Evolutionary conservation across 2,888 invertebrate genomes (phyloP).

Genomic region (Cyaniris semiargus): DNA sequence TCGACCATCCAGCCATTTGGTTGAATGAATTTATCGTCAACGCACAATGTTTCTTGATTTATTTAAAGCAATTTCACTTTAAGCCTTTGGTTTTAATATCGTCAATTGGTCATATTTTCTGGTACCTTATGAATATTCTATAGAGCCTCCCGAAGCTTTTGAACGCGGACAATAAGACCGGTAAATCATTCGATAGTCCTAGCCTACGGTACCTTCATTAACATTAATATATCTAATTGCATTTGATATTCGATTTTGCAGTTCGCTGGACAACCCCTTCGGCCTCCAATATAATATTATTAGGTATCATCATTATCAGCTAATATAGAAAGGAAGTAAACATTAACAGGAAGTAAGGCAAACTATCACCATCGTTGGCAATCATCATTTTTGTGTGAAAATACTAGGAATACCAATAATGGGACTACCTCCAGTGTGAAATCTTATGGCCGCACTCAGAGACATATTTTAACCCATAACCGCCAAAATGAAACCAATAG

Average conservation of each 20-base stretch:
- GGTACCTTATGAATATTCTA: slow-evolving; percentile 10
- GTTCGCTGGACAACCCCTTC: not conserved
- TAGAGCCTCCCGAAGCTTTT: not conserved
- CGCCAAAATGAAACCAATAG: too few relatives aligned
- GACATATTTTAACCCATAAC: too few relatives aligned
- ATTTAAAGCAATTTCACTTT: not conserved
- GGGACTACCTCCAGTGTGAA: too few relatives aligned
- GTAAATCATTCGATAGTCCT: slow-evolving; percentile 24
- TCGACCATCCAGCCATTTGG: too few relatives aligned
- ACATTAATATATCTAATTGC: slow-evolving; percentile 24
- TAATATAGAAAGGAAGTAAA: too few relatives aligned
- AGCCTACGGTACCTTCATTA: slow-evolving; percentile 16
- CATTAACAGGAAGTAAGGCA: too few relatives aligned
- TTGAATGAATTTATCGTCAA: too few relatives aligned
- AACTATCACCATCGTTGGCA: too few relatives aligned
- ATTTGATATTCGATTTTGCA: slow-evolving; percentile 10
- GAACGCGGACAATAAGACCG: slow-evolving; percentile 1
- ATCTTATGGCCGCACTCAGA: too few relatives aligned
- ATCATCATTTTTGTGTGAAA: too few relatives aligned
- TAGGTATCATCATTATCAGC: not conserved
- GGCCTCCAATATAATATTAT: not conserved
- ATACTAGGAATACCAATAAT: too few relatives aligned
- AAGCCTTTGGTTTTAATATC: not conserved
- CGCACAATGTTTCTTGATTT: not conserved
- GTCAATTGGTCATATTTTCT: not conserved